Evolutionary conservation across 2,113 vertebrate species (phyloP).

Genomic region (Oryzias woworae): DNA sequence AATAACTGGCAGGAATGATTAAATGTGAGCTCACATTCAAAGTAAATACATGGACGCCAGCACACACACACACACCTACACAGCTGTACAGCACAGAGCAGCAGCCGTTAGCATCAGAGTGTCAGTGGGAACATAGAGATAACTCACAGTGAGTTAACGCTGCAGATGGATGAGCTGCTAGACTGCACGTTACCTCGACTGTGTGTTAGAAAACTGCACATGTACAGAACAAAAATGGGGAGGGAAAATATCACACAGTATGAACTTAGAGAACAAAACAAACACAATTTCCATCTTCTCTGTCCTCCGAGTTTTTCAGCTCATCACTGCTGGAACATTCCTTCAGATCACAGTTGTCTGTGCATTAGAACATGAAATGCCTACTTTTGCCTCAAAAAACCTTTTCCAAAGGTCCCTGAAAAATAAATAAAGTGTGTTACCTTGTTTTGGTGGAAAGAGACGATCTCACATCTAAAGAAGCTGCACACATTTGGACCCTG

Average conservation of each 20-base stretch:
- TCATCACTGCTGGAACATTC: not conserved
- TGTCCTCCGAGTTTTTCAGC: slow-evolving; percentile 17
- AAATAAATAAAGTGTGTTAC: too few species aligned
- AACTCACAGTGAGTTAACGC: slow-evolving; percentile 97
- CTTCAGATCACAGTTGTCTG: too few species aligned
- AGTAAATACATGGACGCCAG: not conserved
- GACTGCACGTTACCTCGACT: slow-evolving; percentile 89
- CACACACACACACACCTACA: not conserved
- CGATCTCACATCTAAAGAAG: too few species aligned
- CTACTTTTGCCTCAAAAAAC: too few species aligned
- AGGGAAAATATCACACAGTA: slow-evolving; percentile 55
- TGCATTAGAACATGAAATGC: too few species aligned
- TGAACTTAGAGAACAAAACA: slow-evolving; percentile 53
- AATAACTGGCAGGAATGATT: too few species aligned
- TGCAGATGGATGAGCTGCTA: slow-evolving; percentile 95
- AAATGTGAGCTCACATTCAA: too few species aligned
- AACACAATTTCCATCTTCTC: slow-evolving; percentile 41
- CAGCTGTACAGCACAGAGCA: not conserved
- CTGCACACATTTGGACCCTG: too few species aligned
- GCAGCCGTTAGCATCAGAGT: slow-evolving; percentile 5
- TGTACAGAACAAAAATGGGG: slow-evolving; percentile 81
- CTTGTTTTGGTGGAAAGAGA: too few species aligned
- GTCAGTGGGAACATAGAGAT: slow-evolving; percentile 78
- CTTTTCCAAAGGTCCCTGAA: too few species aligned
- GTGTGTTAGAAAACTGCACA: slow-evolving; percentile 98